phyloP scores from a whole-genome alignment of 2,888 invertebrate genomes.

The Hydraecia micacea region DNA sequence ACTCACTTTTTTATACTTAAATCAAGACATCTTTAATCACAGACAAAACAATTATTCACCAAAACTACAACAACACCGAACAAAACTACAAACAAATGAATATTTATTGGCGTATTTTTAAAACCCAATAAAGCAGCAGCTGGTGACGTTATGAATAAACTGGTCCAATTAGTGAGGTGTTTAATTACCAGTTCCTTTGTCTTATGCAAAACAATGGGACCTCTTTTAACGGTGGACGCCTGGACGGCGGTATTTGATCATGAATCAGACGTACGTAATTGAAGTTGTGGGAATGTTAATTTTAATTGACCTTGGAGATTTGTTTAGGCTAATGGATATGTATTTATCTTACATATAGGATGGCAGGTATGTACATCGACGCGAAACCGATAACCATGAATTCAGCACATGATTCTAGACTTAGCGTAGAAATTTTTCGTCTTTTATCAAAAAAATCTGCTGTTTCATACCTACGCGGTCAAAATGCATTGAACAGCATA shows the following conservation, averaged over 20 bases:
- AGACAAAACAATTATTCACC: constrained; percentile 23
- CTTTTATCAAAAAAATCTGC: too few relatives aligned
- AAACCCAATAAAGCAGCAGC: constrained; percentile 63
- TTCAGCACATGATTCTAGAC: too few relatives aligned
- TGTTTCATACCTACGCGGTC: too few relatives aligned
- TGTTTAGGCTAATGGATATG: not conserved
- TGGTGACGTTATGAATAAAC: constrained; percentile 67
- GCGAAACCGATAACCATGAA: too few relatives aligned
- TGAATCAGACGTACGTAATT: constrained; percentile 56
- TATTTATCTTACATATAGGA: too few relatives aligned
- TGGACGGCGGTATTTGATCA: constrained; percentile 29
- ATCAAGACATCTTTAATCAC: constrained; percentile 1
- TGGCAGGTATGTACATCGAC: too few relatives aligned
- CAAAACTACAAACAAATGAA: constrained; percentile 59
- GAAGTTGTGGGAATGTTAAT: constrained; percentile 30
- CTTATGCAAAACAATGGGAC: constrained; percentile 61
- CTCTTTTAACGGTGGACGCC: constrained; percentile 53
- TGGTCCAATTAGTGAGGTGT: constrained; percentile 66
- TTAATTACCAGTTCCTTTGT: constrained; percentile 68
- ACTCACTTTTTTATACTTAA: not conserved
- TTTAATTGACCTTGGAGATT: constrained; percentile 42
- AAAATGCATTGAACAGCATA: not conserved
- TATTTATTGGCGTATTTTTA: constrained; percentile 59
- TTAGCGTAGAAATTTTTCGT: too few relatives aligned
- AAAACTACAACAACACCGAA: constrained; percentile 1